Percentiles rank a stretch among this genome's conserved stretches.
These are phyloP conservation scores for Xyrauchen texanus DNA, from an alignment of 2,113 vertebrate genomes.

Conservation along the genomic window DNA sequence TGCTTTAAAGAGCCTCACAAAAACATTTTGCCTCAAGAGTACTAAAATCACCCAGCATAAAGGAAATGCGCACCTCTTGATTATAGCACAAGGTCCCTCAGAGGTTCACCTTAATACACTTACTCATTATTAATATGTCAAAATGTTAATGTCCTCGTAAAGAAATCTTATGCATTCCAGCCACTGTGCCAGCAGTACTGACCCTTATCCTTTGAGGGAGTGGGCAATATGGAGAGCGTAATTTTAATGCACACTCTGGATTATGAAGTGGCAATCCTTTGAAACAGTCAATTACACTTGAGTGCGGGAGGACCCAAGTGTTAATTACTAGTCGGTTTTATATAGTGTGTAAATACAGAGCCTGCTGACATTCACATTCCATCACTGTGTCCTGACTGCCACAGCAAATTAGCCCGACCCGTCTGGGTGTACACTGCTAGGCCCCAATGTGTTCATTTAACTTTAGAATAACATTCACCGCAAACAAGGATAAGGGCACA, in stretches of 20 bases:
- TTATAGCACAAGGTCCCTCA: conserved; percentile 63
- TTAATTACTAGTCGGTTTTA: conserved; percentile 80
- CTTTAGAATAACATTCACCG: conserved; percentile 60
- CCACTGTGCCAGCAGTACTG: conserved; percentile 87
- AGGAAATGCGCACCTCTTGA: conserved; percentile 61
- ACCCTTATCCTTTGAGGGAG: conserved; percentile 87
- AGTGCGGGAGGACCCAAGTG: conserved; percentile 78
- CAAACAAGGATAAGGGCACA: conserved; percentile 37
- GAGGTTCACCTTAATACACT: conserved; percentile 78
- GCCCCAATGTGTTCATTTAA: conserved; percentile 71
- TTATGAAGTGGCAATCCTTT: conserved; percentile 76
- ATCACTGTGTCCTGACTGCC: conserved; percentile 87
- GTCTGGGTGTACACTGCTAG: conserved; percentile 63
- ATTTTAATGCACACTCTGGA: conserved; percentile 87
- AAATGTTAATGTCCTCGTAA: conserved; percentile 93
- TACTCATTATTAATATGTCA: conserved; percentile 94
- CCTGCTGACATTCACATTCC: conserved; percentile 99
- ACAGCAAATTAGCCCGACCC: conserved; percentile 82
- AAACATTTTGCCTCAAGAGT: conserved; percentile 34
- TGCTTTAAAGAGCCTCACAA: conserved; percentile 4
- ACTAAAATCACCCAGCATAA: conserved; percentile 60
- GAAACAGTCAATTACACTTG: conserved; percentile 94
- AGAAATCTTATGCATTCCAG: conserved; percentile 87
- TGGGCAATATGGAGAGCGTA: conserved; percentile 84
- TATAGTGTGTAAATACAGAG: conserved; percentile 97